These are phyloP conservation scores for Diloba caeruleocephala DNA, from an alignment of 2,888 invertebrate genomes.

Conservation along the genomic window DNA sequence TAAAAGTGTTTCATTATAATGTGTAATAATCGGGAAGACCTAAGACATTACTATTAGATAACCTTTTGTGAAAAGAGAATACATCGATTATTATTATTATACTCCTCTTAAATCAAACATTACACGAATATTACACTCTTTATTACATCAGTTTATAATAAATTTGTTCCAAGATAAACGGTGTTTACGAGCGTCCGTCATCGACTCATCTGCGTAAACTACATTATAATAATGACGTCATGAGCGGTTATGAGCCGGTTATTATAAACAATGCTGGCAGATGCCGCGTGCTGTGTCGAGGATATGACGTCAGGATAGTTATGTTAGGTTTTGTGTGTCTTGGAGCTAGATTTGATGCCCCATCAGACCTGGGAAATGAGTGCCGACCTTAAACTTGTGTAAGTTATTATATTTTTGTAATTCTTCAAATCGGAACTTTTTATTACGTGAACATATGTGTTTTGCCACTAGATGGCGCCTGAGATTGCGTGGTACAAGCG, in stretches of 20 bases:
- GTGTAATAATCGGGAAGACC: too few species aligned
- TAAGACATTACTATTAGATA: too few species aligned
- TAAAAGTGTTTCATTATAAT: too few species aligned
- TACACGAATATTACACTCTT: slow-evolving; percentile 21
- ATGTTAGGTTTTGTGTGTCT: slow-evolving; percentile 12
- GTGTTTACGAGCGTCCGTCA: slow-evolving; percentile 44
- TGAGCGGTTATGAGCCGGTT: slow-evolving; percentile 17
- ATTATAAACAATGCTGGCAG: slow-evolving; percentile 29
- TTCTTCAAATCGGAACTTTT: slow-evolving; percentile 2
- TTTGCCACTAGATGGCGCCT: slow-evolving; percentile 23
- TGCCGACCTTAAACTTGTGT: too few species aligned
- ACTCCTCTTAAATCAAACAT: too few species aligned
- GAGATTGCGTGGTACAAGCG: neutral
- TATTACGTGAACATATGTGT: neutral
- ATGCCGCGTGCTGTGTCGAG: slow-evolving; percentile 24
- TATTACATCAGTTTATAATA: slow-evolving; percentile 21
- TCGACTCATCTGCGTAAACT: slow-evolving; percentile 22
- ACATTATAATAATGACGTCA: slow-evolving; percentile 44
- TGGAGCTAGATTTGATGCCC: neutral
- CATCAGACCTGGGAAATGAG: too few species aligned
- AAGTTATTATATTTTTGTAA: too few species aligned
- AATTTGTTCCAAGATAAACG: slow-evolving; percentile 32
- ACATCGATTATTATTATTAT: too few species aligned
- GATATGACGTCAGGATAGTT: slow-evolving; percentile 17
- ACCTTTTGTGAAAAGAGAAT: too few species aligned